Conservation (phyloP, 2,888 invertebrate genomes). For the Drosophila anomalipes region DNA sequence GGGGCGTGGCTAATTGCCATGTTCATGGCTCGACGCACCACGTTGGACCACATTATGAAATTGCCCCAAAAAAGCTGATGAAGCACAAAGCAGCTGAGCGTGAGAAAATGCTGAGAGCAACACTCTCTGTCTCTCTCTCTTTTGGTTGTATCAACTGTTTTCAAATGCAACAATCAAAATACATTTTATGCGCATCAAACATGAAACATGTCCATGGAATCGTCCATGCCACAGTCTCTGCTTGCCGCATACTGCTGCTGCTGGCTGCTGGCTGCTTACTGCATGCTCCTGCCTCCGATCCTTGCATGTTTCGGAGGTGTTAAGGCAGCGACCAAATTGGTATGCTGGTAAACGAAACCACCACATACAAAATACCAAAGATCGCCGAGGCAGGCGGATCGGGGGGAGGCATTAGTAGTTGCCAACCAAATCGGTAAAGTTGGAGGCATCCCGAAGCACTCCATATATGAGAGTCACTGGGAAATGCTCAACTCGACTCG, state of each 20-base stretch:
- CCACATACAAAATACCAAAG: slow-evolving; percentile 44
- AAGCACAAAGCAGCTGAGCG: slow-evolving; percentile 44
- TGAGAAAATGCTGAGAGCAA: slow-evolving; percentile 56
- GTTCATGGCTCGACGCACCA: slow-evolving; percentile 23
- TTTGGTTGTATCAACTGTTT: slow-evolving; percentile 7
- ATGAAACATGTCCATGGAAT: slow-evolving; percentile 64
- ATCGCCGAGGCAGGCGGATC: neutral
- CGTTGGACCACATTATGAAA: slow-evolving; percentile 55
- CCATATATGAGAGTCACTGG: slow-evolving; percentile 78
- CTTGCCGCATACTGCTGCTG: neutral
- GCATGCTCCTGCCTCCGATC: slow-evolving; percentile 32
- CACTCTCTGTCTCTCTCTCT: neutral
- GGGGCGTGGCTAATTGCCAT: slow-evolving; percentile 58
- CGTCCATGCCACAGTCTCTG: slow-evolving; percentile 31
- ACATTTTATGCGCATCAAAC: slow-evolving; percentile 68
- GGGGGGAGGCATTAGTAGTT: slow-evolving; percentile 2
- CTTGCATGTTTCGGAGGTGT: slow-evolving; percentile 71
- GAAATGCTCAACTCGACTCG: slow-evolving; percentile 35
- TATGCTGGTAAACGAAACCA: slow-evolving; percentile 73
- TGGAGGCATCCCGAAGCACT: slow-evolving; percentile 64
- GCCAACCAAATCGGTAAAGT: slow-evolving; percentile 56
- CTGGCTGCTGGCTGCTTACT: neutral
- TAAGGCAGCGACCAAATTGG: slow-evolving; percentile 72
- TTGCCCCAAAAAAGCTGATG: slow-evolving; percentile 50
- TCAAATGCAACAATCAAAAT: slow-evolving; percentile 63